Percentiles rank a stretch among this genome's conserved stretches.
These are phyloP conservation scores for Drosophila eugracilis DNA, from an alignment of 1,140 invertebrate genomes.

Conservation along the genomic window DNA sequence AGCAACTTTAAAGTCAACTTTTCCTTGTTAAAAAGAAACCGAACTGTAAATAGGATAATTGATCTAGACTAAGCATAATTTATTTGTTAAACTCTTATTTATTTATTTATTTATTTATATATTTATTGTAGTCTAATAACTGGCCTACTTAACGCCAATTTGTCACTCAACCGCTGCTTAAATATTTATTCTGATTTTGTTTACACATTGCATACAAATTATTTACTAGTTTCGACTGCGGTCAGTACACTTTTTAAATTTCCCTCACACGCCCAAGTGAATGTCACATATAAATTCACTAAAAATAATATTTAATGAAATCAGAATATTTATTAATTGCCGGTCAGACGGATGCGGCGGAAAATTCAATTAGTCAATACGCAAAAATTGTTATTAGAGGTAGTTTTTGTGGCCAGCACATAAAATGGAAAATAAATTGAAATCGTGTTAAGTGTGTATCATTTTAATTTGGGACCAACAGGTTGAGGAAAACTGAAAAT, in stretches of 20 bases:
- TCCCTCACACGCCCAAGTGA: slow-evolving; percentile 2
- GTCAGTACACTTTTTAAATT: slow-evolving; percentile 39
- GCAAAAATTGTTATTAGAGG: slow-evolving; percentile 63
- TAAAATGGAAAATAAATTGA: slow-evolving; percentile 47
- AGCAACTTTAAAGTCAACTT: slow-evolving; percentile 65
- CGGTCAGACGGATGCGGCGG: slow-evolving; percentile 24
- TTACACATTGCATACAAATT: slow-evolving; percentile 18
- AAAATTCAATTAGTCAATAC: slow-evolving; percentile 51
- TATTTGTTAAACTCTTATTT: slow-evolving; percentile 70
- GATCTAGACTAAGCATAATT: slow-evolving; percentile 44
- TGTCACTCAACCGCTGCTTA: slow-evolving; percentile 25
- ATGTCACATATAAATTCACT: slow-evolving; percentile 2
- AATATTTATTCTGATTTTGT: slow-evolving; percentile 81
- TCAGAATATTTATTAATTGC: slow-evolving; percentile 73
- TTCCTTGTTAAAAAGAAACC: slow-evolving; percentile 72
- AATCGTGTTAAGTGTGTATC: slow-evolving; percentile 46
- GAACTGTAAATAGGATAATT: slow-evolving; percentile 73
- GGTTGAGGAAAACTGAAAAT: background rate
- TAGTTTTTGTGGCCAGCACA: slow-evolving; percentile 32
- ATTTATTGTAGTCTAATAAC: slow-evolving; percentile 50
- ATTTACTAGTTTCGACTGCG: slow-evolving; percentile 32
- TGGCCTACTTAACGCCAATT: slow-evolving; percentile 31
- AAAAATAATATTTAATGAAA: slow-evolving; percentile 58
- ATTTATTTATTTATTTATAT: slow-evolving; percentile 80
- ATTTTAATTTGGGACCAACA: background rate